A percentile compares a stretch with the other conserved stretches of the same genome.
phyloP scores from a whole-genome alignment of 2,797 vertebrate species.

The Cirrhinus molitorella region DNA sequence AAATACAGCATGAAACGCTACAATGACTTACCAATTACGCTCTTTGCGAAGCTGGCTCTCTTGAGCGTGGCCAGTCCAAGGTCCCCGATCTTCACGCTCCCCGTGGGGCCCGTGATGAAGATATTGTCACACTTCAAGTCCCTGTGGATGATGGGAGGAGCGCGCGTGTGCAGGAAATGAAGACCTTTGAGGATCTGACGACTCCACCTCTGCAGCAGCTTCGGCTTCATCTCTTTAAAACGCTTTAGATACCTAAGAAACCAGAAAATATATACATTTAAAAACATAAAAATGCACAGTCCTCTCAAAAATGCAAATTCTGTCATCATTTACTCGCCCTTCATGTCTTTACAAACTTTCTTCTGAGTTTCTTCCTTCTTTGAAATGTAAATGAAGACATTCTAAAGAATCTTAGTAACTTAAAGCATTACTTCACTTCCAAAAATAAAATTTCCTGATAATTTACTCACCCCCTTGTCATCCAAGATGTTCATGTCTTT shows the following conservation, averaged over 20 bases:
- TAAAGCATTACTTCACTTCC: no score
- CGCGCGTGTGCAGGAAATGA: slow-evolving; percentile 95
- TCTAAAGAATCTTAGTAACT: no score
- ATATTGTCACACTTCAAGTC: slow-evolving; percentile 99
- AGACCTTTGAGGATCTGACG: slow-evolving; percentile 96
- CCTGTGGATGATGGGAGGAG: slow-evolving; percentile 95
- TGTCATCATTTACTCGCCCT: no score
- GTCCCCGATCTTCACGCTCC: slow-evolving; percentile 97
- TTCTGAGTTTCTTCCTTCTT: no score
- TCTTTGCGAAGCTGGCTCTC: slow-evolving; percentile 97
- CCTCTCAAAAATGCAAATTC: no score
- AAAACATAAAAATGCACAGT: background rate
- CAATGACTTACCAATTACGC: slow-evolving; percentile 89
- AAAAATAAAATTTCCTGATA: no score
- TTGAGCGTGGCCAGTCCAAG: slow-evolving; percentile 96
- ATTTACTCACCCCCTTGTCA: no score
- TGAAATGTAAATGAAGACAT: no score
- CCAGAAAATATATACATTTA: background rate
- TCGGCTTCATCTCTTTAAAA: slow-evolving; percentile 98
- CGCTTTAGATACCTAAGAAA: slow-evolving; percentile 90
- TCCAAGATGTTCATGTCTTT: no score
- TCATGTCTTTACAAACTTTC: no score
- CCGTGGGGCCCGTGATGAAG: slow-evolving; percentile 97
- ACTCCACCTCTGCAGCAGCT: slow-evolving; percentile 97
- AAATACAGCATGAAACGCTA: background rate